Percentiles rank a stretch among this genome's conserved stretches.
Conservation (phyloP, 2,113 vertebrate species). For the Erythrolamprus reginae region DNA sequence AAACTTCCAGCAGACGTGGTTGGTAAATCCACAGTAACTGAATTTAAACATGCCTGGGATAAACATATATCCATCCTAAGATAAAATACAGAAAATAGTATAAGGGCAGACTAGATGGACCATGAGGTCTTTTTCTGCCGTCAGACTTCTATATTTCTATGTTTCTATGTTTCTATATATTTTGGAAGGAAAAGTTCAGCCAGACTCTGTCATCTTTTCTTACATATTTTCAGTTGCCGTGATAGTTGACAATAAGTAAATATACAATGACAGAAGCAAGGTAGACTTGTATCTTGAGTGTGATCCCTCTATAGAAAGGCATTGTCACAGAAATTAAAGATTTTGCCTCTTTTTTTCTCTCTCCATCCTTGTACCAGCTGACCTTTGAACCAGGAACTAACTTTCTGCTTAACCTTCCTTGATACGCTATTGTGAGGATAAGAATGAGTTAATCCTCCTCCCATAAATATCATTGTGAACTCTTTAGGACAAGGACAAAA, state of each 20-base stretch:
- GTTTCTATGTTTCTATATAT: too few species aligned
- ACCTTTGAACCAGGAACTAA: neutral
- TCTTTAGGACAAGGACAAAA: neutral
- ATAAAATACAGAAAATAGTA: too few species aligned
- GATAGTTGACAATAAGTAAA: constrained; percentile 5
- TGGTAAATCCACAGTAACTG: too few species aligned
- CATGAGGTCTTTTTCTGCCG: too few species aligned
- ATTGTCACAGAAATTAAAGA: neutral
- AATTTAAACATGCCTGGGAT: too few species aligned
- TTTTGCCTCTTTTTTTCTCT: neutral
- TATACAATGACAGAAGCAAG: neutral
- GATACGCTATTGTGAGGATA: neutral
- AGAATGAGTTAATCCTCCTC: neutral
- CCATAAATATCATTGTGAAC: neutral
- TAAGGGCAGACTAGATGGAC: too few species aligned
- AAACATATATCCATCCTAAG: too few species aligned
- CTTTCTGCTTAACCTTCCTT: neutral
- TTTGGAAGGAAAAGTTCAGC: neutral
- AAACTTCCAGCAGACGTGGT: too few species aligned
- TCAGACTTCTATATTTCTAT: too few species aligned
- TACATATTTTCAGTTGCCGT: neutral
- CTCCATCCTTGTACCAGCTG: too few species aligned
- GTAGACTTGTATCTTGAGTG: neutral
- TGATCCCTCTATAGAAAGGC: neutral
- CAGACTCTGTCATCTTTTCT: neutral